A percentile compares a stretch with the other conserved stretches of the same genome.
Evolutionary conservation across 1,140 invertebrate species (phyloP).

Genomic region (Anoplolepis gracilipes): DNA sequence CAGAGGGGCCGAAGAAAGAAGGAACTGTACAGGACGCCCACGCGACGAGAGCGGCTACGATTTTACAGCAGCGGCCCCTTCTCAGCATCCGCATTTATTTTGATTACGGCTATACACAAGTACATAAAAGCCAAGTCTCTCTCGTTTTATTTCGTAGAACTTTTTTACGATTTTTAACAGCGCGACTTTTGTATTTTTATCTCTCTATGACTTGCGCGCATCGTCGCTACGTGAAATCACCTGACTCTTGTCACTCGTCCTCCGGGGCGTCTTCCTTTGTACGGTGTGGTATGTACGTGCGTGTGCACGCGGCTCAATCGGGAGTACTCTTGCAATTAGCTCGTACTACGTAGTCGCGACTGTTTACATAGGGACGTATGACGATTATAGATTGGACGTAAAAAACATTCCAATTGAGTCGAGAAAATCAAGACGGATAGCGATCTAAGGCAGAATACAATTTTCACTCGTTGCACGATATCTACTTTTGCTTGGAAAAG

Average conservation of each 20-base stretch:
- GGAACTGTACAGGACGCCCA: constrained; percentile 12
- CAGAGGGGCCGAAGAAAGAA: no score
- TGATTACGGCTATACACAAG: constrained; percentile 70
- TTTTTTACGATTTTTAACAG: constrained; percentile 71
- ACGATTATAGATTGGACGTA: constrained; percentile 61
- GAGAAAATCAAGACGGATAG: neutral
- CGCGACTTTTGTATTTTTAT: constrained; percentile 67
- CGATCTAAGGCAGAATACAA: constrained; percentile 46
- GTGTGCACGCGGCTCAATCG: constrained; percentile 70
- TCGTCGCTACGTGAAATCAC: constrained; percentile 60
- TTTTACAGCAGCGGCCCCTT: constrained; percentile 58
- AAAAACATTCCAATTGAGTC: constrained; percentile 42
- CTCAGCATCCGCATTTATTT: constrained; percentile 62
- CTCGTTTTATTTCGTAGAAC: constrained; percentile 68
- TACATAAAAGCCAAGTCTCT: constrained; percentile 48
- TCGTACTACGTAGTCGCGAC: constrained; percentile 64
- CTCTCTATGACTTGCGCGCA: constrained; percentile 43
- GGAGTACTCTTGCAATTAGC: constrained; percentile 64
- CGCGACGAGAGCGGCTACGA: constrained; percentile 62
- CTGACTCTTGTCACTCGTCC: constrained; percentile 63
- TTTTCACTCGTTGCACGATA: neutral
- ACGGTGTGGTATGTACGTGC: constrained; percentile 67
- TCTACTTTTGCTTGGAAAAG: neutral
- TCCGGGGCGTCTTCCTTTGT: constrained; percentile 29
- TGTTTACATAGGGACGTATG: constrained; percentile 62